Evolutionary conservation across 2,888 invertebrate genomes (phyloP), one percentile per base, ranked within the genome.

Genomic region (Leptinotarsa peninsularis): DNA sequence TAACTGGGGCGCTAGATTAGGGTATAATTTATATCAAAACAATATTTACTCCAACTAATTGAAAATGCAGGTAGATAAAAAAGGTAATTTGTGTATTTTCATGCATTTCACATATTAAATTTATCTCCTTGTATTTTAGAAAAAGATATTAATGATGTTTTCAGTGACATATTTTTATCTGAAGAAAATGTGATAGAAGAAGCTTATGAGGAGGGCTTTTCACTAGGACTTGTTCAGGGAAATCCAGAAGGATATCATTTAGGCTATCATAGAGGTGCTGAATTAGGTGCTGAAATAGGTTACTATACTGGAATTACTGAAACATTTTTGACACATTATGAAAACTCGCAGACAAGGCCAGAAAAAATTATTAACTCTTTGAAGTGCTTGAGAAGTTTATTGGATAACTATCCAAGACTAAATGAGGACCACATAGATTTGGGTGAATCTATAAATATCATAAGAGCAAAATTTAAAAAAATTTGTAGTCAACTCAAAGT

Each of bases 221-320:
- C 88, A 75, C 90, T 90, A 81, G 95, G 95, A 1, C 87, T 87
- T 69, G 86, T 88, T 50, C 90, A 92, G 82, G 94, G 93, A 4
- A 93, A 92, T 82, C 85, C 91, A 21, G 93, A 93, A 85, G 94
- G 93, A 2, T 94, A 91, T 85, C 94, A 94, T 86, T 88, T 93
- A 77, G 96, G 96, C 2, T 95, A 94, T 85, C 94, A 95, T 78
- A 91, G 93, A 87, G 95, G 95, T 14, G 91, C 93, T 71, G 92
- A 94, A 85, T 85, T 96, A 21, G 95, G 95, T 4, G 91, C 93
- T 66, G 95, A 95, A 88, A 88, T 96, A 84, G 96, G 96, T 10
- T 93, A 91, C 84, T 95, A 94, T 83, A 89, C 91, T 68, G 94
- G 93, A 4, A 89, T 91, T 66, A 88, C 92, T 2, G 89, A 91